phyloP scores from a whole-genome alignment of 2,797 vertebrate genomes.

The Acanthornis magna region DNA sequence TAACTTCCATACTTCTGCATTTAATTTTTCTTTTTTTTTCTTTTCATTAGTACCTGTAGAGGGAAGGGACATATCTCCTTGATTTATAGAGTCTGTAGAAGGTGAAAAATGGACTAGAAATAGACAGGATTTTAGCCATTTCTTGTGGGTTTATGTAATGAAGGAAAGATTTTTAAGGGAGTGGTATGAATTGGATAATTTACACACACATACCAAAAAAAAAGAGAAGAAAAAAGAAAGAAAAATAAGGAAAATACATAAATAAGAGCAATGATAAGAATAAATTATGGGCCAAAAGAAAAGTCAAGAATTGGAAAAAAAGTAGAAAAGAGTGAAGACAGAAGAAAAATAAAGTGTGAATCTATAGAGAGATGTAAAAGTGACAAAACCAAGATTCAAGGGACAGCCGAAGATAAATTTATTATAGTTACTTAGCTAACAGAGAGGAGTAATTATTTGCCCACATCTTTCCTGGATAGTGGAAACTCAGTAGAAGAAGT shows the following conservation, averaged over 20 bases:
- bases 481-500: background rate
- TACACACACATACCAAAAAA: background rate
- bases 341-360: background rate
- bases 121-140: background rate
- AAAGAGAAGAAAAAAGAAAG: background rate
- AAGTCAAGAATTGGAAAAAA: background rate
- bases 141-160: background rate
- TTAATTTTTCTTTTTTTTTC: rapidly evolving
- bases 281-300: background rate
- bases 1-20: rapidly evolving
- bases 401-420: background rate
- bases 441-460: background rate
- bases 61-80: background rate
- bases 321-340: background rate
- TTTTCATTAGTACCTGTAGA: background rate
- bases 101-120: background rate
- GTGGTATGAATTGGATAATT: background rate
- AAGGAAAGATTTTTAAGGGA: background rate
- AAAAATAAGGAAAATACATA: background rate
- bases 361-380: background rate
- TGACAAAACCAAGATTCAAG: background rate
- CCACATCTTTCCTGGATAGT: background rate
- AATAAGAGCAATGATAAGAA: background rate
- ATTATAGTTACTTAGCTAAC: rapidly evolving
- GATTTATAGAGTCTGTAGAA: background rate